Percentiles rank a stretch among this genome's conserved stretches.
phyloP scores from a whole-genome alignment of 2,888 invertebrate species.

The Spodoptera littoralis region DNA sequence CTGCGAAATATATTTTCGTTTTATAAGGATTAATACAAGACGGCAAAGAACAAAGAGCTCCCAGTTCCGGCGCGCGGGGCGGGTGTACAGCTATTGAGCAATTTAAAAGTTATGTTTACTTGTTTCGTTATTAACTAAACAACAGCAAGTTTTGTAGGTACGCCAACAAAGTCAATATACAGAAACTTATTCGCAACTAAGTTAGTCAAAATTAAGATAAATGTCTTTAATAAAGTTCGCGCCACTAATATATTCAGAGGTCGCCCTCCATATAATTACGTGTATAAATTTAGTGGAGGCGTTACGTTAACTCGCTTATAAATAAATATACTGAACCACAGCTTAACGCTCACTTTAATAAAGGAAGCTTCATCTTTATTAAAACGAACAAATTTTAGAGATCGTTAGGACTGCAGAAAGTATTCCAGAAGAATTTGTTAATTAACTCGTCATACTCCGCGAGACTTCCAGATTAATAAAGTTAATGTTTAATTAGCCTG shows the following conservation, averaged over 20 bases:
- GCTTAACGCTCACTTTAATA: slow-evolving; percentile 53
- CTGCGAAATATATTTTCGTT: no score
- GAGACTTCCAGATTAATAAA: slow-evolving; percentile 43
- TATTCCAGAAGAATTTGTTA: slow-evolving; percentile 53
- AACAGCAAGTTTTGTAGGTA: slow-evolving; percentile 17
- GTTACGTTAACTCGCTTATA: slow-evolving; percentile 48
- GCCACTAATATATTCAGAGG: slow-evolving; percentile 56
- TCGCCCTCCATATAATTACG: slow-evolving; percentile 60
- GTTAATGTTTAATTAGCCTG: slow-evolving; percentile 19
- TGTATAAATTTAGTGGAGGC: slow-evolving; percentile 62
- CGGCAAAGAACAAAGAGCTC: no score
- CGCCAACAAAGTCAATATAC: slow-evolving; percentile 42
- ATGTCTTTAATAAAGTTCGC: slow-evolving; percentile 66
- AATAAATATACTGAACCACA: slow-evolving; percentile 59
- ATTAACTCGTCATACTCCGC: slow-evolving; percentile 51
- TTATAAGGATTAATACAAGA: no score
- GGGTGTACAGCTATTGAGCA: neutral
- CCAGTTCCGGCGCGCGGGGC: no score
- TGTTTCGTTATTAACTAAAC: slow-evolving; percentile 2
- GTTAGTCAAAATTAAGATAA: slow-evolving; percentile 67
- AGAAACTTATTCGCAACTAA: slow-evolving; percentile 48
- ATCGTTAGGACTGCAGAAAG: slow-evolving; percentile 42
- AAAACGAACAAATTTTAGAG: slow-evolving; percentile 61
- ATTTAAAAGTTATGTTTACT: slow-evolving; percentile 2
- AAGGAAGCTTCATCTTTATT: slow-evolving; percentile 54